These are phyloP conservation scores for Microctenopoma lineatum DNA, from an alignment of 2,797 vertebrate species.

Conservation along the genomic window DNA sequence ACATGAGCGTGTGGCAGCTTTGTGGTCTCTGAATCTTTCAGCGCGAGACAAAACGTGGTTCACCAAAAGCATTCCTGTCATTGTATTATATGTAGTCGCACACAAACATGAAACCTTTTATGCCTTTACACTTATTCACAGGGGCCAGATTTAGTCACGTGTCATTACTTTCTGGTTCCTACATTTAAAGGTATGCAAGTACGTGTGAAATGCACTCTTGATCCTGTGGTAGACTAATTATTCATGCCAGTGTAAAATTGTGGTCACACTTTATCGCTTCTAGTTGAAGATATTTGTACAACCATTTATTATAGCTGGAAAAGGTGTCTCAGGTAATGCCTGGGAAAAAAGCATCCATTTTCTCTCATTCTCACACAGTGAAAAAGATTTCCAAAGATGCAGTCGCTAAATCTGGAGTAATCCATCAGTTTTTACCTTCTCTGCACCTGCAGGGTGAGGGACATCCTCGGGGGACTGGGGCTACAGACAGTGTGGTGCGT, in stretches of 20 bases:
- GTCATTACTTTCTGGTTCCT: background rate
- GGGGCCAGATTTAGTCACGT: background rate
- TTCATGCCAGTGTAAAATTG: conserved; percentile 3
- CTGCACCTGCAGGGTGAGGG: conserved; percentile 72
- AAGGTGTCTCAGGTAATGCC: conserved; percentile 15
- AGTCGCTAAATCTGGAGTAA: conserved; percentile 53
- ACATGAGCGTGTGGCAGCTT: conserved; percentile 62
- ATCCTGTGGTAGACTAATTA: conserved; percentile 3
- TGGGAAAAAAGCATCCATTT: conserved; percentile 28
- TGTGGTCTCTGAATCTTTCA: conserved; percentile 84
- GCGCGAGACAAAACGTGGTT: conserved; percentile 80
- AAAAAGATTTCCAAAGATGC: conserved; percentile 53
- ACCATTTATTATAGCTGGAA: conserved; percentile 15
- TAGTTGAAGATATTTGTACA: conserved; percentile 15
- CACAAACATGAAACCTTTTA: background rate
- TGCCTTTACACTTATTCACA: background rate
- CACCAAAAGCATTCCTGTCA: conserved; percentile 80
- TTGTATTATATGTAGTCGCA: conserved; percentile 16
- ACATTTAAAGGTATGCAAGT: background rate
- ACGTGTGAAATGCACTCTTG: no score
- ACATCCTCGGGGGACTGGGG: conserved; percentile 62
- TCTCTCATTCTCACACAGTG: conserved; percentile 39
- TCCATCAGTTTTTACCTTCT: conserved; percentile 60
- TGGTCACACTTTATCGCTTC: conserved; percentile 33
- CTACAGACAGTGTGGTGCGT: conserved; percentile 60